Base-by-base conservation (phyloP, 1,140 invertebrate species). In the Ruditapes philippinarum region DNA sequence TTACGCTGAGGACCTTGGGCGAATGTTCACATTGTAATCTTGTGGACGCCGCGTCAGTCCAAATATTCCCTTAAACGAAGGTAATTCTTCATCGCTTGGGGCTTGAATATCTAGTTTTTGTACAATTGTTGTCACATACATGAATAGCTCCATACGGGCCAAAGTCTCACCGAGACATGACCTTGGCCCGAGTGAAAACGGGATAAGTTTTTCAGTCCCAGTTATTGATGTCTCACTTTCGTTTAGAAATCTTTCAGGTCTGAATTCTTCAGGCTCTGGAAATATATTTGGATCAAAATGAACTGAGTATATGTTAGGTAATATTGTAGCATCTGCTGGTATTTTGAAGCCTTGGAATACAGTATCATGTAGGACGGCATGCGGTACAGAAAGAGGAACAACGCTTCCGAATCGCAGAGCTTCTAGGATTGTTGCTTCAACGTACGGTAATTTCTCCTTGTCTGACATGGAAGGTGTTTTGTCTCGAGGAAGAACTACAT, bases 191-290 rank as follows among this genome's bases (percentile, higher is more conserved):
- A 84, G 33, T 45, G 76, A 78, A 54, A 92, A 91, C 5, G 90
- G 91, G 65, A 92, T 91, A 9, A 54, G 25, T n/a, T 90, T 65
- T 36, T 86, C 74, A 14, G 70, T 70, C 0, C 73, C 73, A 45
- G 25, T 62, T 22, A 54, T 51, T 28, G 76, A 40, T 0, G 19
- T 85, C 4, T 84, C 88, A 45, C 54, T 91, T 36, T 92, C 91
- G 17, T 92, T 90, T 14, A 96, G 82, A 88, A 96, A 96, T 78
- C 97, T 95, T 90, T 97, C 97, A 0, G 97, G 97, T 0, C 97
- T 95, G 90, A 98, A 98, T 42, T 96, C 95, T 54, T 97, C 96
- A 0, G 97, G 97, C 94, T 98, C 97, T 1, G 96, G 96, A 97
- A 97, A 98, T 0, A 92, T 5, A 11, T 90, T 60, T 2, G 91